Base-by-base conservation (phyloP, 2,888 invertebrate genomes). In the Heteromurus nitidus region DNA sequence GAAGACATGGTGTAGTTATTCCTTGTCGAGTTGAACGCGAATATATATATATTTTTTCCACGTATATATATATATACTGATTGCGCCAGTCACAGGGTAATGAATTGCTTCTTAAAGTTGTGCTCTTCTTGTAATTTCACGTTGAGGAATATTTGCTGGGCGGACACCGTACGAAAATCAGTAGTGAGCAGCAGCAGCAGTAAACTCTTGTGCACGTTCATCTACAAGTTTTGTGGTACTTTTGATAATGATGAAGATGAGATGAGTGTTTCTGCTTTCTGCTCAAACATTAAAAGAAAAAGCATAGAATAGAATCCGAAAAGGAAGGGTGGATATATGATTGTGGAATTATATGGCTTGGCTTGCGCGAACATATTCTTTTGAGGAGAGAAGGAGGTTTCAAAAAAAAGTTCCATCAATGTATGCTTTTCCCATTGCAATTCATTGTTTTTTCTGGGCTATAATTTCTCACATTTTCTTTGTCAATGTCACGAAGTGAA, bases 251-350 rank as follows among this genome's bases (percentile, higher is more conserved):
- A 73, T 73, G 72, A n/a, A 30, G 9, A 1, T 30, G 16, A 47
- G 36, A 64, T 55, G 55, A 55, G 65, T 28, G 16, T 75, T 75
- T 75, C 65, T 65, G 67, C 75, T 75, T 67, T 67, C 75, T 75
- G 75, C 67, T 22, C 75, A 75, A 75, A 75, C 75, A 67, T 55
- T 67, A 75, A 75, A 65, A 42, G n/a, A n/a, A n/a, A n/a, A n/a
- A n/a, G n/a, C n/a, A n/a, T n/a, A 28, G 30, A 62, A 18, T 11
- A 24, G 24, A 58, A 53, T 20, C n/a, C 20, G 64, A 64, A 74
- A 65, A 65, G 60, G 64, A 75, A 75, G 75, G 75, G 75, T 65
- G 75, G 65, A 67, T 36, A 16, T n/a, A 3, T 5, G 47, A 3
- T n/a, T 13, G 47, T 47, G 47, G n/a, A 47, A 47, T 47, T 47